These are phyloP conservation scores for Pachydiplax longipennis DNA, from an alignment of 2,888 invertebrate genomes.

Conservation along the genomic window DNA sequence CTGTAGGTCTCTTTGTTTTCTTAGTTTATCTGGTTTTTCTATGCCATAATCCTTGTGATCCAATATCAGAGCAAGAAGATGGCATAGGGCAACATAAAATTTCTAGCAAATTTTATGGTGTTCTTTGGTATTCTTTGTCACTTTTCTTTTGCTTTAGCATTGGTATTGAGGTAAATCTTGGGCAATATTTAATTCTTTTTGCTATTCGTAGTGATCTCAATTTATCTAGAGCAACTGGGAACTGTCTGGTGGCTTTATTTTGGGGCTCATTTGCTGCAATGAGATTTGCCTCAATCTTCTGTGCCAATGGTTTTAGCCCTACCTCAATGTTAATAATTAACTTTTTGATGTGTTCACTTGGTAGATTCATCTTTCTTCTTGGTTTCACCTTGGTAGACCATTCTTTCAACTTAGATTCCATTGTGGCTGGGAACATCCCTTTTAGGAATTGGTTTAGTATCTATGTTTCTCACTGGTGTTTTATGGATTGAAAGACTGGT, in stretches of 20 bases:
- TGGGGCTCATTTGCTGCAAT: slow-evolving; percentile 60
- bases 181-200: slow-evolving; percentile 59
- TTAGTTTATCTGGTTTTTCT: slow-evolving; percentile 56
- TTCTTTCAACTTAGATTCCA: slow-evolving; percentile 55
- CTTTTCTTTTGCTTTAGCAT: slow-evolving; percentile 59
- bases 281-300: slow-evolving; percentile 59
- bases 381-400: too few relatives aligned
- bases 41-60: slow-evolving; percentile 55
- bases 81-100: slow-evolving; percentile 49
- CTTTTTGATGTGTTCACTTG: slow-evolving; percentile 55
- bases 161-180: slow-evolving; percentile 60
- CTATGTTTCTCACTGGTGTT: slow-evolving; percentile 60
- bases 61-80: slow-evolving; percentile 52
- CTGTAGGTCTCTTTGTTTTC: slow-evolving; percentile 57
- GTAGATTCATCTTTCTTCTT: too few relatives aligned
- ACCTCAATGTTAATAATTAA: slow-evolving; percentile 58
- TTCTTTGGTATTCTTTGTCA: slow-evolving; percentile 56
- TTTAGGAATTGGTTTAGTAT: slow-evolving; percentile 60
- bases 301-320: slow-evolving; percentile 57
- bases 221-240: slow-evolving; percentile 56
- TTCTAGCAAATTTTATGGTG: slow-evolving; percentile 51
- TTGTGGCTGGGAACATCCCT: slow-evolving; percentile 58
- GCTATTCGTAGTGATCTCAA: slow-evolving; percentile 55
- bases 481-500: slow-evolving; percentile 60
- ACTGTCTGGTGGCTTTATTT: slow-evolving; percentile 58